Evolutionary conservation across 2,113 vertebrate genomes (phyloP).

Genomic region (Scolopax mira): DNA sequence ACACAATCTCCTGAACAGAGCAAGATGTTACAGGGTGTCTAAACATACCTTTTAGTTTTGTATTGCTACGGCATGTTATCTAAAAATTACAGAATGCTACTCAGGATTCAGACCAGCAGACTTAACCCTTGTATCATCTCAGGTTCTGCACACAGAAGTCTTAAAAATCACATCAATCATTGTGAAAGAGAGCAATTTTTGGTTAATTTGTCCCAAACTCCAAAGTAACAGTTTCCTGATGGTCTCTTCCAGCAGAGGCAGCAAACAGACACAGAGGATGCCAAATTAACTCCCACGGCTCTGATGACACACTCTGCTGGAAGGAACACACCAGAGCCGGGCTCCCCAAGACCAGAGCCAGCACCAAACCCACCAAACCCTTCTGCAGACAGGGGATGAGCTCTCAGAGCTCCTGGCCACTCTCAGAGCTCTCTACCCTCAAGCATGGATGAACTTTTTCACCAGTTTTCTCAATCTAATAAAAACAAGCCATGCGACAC

Average conservation of each 20-base stretch:
- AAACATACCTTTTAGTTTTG: background rate
- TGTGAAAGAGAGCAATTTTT: background rate
- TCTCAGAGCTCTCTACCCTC: fast-evolving
- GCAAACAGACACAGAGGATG: background rate
- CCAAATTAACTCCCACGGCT: background rate
- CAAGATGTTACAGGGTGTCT: background rate
- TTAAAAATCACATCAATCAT: background rate
- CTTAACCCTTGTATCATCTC: fast-evolving
- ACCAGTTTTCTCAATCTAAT: background rate
- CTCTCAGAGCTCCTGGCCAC: background rate
- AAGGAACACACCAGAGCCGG: background rate
- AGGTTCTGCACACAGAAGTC: background rate
- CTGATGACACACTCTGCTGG: background rate
- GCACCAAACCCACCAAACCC: background rate
- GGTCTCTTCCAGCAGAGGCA: background rate
- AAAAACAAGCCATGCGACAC: background rate
- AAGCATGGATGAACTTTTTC: background rate
- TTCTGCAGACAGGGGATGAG: background rate
- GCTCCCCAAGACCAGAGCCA: background rate
- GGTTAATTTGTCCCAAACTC: background rate
- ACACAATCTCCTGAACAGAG: background rate
- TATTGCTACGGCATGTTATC: background rate
- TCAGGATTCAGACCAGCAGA: background rate
- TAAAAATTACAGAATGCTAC: background rate
- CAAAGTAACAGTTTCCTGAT: background rate